Evolutionary conservation across 1,140 invertebrate species (phyloP).

Genomic region (Stratiolaelaps scimitus): DNA sequence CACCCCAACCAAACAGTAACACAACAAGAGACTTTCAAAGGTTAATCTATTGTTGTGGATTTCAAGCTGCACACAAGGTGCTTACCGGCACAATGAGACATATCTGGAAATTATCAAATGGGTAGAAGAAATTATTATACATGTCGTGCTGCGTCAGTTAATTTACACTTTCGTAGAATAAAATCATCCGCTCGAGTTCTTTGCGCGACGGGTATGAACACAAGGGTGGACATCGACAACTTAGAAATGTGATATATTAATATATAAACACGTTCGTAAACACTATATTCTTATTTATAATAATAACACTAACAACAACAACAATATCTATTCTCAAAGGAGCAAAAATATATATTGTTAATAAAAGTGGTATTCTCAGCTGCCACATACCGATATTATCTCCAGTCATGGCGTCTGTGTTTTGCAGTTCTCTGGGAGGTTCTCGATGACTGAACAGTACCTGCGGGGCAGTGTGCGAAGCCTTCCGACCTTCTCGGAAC

Average conservation of each 20-base stretch:
- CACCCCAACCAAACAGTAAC: too few species aligned
- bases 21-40: too few species aligned
- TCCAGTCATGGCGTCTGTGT: constrained; percentile 80
- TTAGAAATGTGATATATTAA: too few species aligned
- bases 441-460: constrained; percentile 65
- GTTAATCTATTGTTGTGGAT: too few species aligned
- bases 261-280: too few species aligned
- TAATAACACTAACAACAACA: too few species aligned
- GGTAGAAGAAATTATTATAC: too few species aligned
- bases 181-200: too few species aligned
- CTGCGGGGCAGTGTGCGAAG: constrained; percentile 71
- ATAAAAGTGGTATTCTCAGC: constrained; percentile 61
- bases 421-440: constrained; percentile 83
- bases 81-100: constrained; percentile 23
- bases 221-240: too few species aligned
- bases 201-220: too few species aligned
- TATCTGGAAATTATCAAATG: constrained; percentile 24
- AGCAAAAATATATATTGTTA: constrained; percentile 48
- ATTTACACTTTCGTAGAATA: too few species aligned
- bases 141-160: too few species aligned
- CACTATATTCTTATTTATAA: neutral
- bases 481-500: constrained; percentile 90
- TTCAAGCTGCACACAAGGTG: neutral
- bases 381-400: constrained; percentile 71
- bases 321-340: neutral